Conservation (phyloP, 2,113 vertebrate genomes). For the Megaleporinus macrocephalus region DNA sequence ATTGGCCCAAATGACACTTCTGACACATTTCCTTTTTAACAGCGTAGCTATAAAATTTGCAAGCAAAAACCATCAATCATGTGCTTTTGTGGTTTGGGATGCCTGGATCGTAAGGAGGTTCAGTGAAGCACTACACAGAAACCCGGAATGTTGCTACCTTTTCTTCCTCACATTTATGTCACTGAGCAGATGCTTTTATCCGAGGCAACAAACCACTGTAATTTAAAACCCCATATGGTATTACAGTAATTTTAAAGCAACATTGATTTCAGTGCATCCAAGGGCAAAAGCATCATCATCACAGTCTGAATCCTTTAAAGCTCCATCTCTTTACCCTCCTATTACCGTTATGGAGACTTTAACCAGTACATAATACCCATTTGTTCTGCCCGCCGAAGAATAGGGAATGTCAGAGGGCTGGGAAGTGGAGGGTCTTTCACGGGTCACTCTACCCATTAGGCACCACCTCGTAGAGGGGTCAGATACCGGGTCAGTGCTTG, state of each 20-base stretch:
- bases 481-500: slow-evolving; percentile 47
- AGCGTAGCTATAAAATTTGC: too few species aligned
- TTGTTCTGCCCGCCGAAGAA: background rate
- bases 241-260: background rate
- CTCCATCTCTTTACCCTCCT: background rate
- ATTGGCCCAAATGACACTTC: too few species aligned
- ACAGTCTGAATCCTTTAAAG: background rate
- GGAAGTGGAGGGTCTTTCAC: background rate
- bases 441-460: background rate
- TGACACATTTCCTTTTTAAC: too few species aligned
- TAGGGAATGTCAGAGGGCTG: background rate
- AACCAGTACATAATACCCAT: background rate
- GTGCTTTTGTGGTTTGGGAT: background rate
- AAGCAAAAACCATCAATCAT: background rate
- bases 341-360: background rate
- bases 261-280: background rate
- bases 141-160: background rate
- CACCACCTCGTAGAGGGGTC: slow-evolving; percentile 26
- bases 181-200: slow-evolving; percentile 19
- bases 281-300: background rate
- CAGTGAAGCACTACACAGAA: background rate
- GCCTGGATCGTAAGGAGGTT: background rate
- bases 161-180: background rate
- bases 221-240: slow-evolving; percentile 3
- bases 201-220: slow-evolving; percentile 17